Evolutionary conservation across 2,888 invertebrate genomes (phyloP).

Genomic region (Lepidocyrtinus sp.): DNA sequence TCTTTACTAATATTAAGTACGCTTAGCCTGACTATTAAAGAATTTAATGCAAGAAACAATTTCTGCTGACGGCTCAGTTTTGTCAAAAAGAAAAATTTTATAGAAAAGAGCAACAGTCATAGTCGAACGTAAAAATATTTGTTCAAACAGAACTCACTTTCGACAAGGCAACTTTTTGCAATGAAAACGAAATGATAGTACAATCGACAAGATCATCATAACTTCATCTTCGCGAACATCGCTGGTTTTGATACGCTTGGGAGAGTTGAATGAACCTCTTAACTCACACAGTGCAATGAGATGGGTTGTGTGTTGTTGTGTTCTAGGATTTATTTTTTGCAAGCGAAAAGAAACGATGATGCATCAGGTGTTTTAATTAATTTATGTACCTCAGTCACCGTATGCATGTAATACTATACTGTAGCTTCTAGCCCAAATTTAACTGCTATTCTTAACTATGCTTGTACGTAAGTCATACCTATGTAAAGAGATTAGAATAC

Average conservation of each 20-base stretch:
- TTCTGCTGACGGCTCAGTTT: not conserved
- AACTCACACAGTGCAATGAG: not conserved
- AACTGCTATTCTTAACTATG: no score
- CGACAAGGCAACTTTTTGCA: not conserved
- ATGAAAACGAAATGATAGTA: not conserved
- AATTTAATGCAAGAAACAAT: no score
- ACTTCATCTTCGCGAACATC: not conserved
- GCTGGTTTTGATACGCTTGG: constrained; percentile 8
- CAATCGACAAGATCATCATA: not conserved
- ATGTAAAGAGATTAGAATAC: no score
- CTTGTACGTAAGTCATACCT: no score
- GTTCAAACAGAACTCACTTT: not conserved
- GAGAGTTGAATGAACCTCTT: constrained; percentile 58
- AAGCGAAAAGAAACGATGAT: constrained; percentile 29
- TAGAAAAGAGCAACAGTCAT: not conserved
- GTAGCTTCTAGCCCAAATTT: no score
- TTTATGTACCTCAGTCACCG: no score
- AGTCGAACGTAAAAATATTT: not conserved
- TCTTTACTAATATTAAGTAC: no score
- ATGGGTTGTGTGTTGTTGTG: constrained; percentile 2
- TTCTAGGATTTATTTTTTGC: constrained; percentile 34
- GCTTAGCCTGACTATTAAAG: no score
- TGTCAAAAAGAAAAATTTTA: not conserved
- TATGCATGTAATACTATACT: no score
- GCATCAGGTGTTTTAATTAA: constrained; percentile 55